phyloP scores from a whole-genome alignment of 2,797 vertebrate species.

The Acipenser ruthenus region DNA sequence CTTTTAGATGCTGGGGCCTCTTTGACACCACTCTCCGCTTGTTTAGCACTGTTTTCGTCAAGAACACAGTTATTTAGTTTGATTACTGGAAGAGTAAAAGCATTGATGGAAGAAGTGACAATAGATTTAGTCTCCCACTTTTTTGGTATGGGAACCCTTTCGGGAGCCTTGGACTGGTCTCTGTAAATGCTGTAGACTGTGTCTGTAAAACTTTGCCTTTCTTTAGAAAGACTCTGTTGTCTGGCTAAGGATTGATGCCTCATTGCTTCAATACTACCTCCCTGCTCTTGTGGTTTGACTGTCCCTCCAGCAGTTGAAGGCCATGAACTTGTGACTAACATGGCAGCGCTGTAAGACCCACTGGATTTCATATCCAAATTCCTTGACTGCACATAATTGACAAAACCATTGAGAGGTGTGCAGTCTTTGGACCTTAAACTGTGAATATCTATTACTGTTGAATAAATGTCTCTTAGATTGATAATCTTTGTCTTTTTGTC shows the following conservation, averaged over 20 bases:
- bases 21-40: conserved; percentile 31
- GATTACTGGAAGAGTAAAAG: conserved; percentile 81
- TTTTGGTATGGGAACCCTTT: conserved; percentile 46
- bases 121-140: conserved; percentile 77
- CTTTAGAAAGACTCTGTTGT: conserved; percentile 51
- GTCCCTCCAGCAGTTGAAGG: conserved; percentile 54
- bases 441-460: conserved; percentile 92
- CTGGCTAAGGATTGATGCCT: conserved; percentile 46
- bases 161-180: conserved; percentile 59
- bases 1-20: conserved; percentile 32
- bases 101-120: conserved; percentile 77
- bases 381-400: conserved; percentile 74
- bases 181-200: conserved; percentile 85
- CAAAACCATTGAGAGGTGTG: conserved; percentile 78
- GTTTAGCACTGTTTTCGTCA: conserved; percentile 46
- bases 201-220: conserved; percentile 70
- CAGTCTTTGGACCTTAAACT: conserved; percentile 79
- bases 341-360: conserved; percentile 43
- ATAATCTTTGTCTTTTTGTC: conserved; percentile 98
- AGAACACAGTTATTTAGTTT: conserved; percentile 73
- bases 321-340: conserved; percentile 73
- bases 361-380: conserved; percentile 63
- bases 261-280: conserved; percentile 32
- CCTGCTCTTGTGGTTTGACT: conserved; percentile 34
- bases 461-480: conserved; percentile 93